Percentiles rank a stretch among this genome's conserved stretches.
phyloP scores from a whole-genome alignment of 2,888 invertebrate genomes.

The Idaea dimidiata region DNA sequence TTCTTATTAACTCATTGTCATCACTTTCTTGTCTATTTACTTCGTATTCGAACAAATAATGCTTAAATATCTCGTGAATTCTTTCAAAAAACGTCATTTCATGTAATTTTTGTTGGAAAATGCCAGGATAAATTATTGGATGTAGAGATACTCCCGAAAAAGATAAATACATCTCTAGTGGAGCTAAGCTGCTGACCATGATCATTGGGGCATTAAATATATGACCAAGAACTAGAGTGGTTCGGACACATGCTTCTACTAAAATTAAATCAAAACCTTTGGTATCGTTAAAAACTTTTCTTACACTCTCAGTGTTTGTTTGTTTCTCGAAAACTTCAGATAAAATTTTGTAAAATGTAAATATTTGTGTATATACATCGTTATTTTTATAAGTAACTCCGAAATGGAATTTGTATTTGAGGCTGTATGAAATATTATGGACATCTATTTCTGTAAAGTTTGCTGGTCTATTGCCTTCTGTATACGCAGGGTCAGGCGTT shows the following conservation, averaged over 20 bases:
- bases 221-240: slow-evolving; percentile 33
- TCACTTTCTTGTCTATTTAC: not conserved
- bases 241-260: slow-evolving; percentile 34
- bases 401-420: not conserved
- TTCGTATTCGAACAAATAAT: not conserved
- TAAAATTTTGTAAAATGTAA: not conserved
- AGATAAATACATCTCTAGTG: slow-evolving; percentile 20
- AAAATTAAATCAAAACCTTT: slow-evolving; percentile 40
- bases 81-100: slow-evolving; percentile 39
- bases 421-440: not conserved
- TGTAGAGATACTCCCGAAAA: slow-evolving; percentile 29
- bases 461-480: not conserved
- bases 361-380: not conserved
- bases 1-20: slow-evolving; percentile 8
- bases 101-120: slow-evolving; percentile 27
- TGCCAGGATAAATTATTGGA: slow-evolving; percentile 32
- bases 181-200: slow-evolving; percentile 40
- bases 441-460: not conserved
- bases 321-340: slow-evolving; percentile 30
- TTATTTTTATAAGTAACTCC: not conserved
- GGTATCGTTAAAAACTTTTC: slow-evolving; percentile 27
- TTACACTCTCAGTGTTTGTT: slow-evolving; percentile 25
- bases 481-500: slow-evolving; percentile 12
- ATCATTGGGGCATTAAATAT: slow-evolving; percentile 42
- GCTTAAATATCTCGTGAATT: slow-evolving; percentile 19